Evolutionary conservation across 2,888 invertebrate species (phyloP).

Genomic region (Aporophyla lueneburgensis): DNA sequence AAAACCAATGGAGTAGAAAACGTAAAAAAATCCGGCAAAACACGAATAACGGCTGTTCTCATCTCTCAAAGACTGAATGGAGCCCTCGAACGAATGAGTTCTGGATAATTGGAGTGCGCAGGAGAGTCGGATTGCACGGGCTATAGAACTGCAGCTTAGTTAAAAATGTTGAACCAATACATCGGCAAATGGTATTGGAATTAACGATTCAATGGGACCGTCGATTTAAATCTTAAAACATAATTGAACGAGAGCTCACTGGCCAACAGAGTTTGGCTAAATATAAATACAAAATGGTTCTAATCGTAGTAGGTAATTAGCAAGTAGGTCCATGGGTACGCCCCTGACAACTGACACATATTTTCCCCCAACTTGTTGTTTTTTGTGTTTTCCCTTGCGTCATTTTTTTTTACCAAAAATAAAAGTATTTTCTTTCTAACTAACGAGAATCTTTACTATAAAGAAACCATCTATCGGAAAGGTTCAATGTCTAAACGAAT

Average conservation of each 20-base stretch:
- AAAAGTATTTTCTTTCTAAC: not conserved
- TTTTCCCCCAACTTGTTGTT: too few relatives aligned
- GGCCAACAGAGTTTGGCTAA: not conserved
- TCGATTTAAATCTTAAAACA: constrained; percentile 28
- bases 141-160: constrained; percentile 33
- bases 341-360: not conserved
- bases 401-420: too few relatives aligned
- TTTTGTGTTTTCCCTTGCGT: too few relatives aligned
- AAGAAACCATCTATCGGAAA: not conserved
- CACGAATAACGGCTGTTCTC: constrained; percentile 12
- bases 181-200: constrained; percentile 38
- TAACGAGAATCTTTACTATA: not conserved
- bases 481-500: not conserved
- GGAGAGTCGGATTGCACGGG: constrained; percentile 23
- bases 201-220: constrained; percentile 33
- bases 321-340: not conserved
- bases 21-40: constrained; percentile 16
- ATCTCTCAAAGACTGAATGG: constrained; percentile 47
- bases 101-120: constrained; percentile 54
- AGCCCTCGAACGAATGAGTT: constrained; percentile 48
- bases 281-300: not conserved
- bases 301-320: not conserved
- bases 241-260: not conserved
- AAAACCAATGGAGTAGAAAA: not conserved
- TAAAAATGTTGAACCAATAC: constrained; percentile 45